Evolutionary conservation across 1,140 invertebrate species (phyloP), one percentile per base, ranked within the genome.

Genomic region (Adelges cooleyi): DNA sequence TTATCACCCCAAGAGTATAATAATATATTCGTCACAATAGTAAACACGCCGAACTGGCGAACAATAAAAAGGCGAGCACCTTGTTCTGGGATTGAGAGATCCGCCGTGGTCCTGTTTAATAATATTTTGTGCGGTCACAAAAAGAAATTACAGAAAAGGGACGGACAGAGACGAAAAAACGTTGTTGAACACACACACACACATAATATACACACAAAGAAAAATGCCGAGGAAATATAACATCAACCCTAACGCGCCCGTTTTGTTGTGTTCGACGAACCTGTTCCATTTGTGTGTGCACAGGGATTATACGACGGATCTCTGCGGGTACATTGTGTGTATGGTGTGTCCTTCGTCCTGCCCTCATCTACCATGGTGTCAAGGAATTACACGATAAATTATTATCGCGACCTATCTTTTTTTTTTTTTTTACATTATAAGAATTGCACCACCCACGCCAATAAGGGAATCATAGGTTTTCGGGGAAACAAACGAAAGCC

Each of bases 71-170:
- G 10, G n/a, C 10, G 40, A 17, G 4, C 10, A 11, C 56, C 42
- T 62, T n/a, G n/a, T n/a, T 29, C 42, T 33, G 56, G 53, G 56
- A 62, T 62, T 62, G 56, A 62, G 42, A 62, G 56, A 62, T 62
- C 13, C 38, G 56, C 33, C 36, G 1, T 3, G 42, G 42, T 18
- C 56, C 44, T 62, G 56, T 62, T 62, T 62, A 33, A 62, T 62
- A 62, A 62, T 62, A 62, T 62, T 62, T 62, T 62, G 56, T 62
- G 56, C 56, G 56, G 56, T 48, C 23, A 62, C 56, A 62, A 13
- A 48, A 48, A 42, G 17, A 42, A 42, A 42, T n/a, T n/a, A n/a
- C 25, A 44, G 44, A 59, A 62, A 56, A 46, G 44, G 2, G 36
- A 25, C 38, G 2, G 4, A 23, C 27, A 56, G 20, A 17, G 38